These are phyloP conservation scores for Macropus fuliginosus DNA, from an alignment of 2,797 vertebrate genomes.

Conservation along the genomic window DNA sequence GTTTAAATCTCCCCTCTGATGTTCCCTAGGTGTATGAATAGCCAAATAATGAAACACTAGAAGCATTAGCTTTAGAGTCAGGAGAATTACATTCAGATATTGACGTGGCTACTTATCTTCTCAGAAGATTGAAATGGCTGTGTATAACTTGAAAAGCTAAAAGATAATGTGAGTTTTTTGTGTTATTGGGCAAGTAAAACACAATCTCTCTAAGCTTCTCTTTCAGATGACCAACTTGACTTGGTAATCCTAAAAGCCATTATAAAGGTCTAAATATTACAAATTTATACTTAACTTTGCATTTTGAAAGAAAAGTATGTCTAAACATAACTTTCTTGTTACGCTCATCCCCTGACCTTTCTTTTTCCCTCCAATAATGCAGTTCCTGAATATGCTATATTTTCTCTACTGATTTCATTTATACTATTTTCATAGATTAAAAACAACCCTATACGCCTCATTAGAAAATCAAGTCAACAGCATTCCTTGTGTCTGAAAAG, in stretches of 20 bases:
- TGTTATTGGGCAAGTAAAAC: neutral
- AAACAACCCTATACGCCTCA: neutral
- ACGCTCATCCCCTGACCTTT: neutral
- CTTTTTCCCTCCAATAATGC: neutral
- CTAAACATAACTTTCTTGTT: neutral
- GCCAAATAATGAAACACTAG: neutral
- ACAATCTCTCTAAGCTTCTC: neutral
- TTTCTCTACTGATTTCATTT: slow-evolving; percentile 45
- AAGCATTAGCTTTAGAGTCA: neutral
- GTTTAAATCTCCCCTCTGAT: neutral
- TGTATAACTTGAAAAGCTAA: neutral
- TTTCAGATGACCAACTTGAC: neutral
- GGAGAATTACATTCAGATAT: neutral
- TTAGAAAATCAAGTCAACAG: slow-evolving; percentile 51
- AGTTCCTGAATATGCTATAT: neutral
- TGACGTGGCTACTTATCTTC: neutral
- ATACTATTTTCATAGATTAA: slow-evolving; percentile 37
- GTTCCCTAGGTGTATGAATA: neutral
- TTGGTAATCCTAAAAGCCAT: neutral
- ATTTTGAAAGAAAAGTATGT: neutral
- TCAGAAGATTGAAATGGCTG: neutral
- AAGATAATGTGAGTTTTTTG: neutral
- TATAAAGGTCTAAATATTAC: neutral
- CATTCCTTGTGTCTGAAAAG: slow-evolving; percentile 9
- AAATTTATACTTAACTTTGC: neutral